Conservation (phyloP, 2,113 vertebrate genomes). For the Perca schrenkii region DNA sequence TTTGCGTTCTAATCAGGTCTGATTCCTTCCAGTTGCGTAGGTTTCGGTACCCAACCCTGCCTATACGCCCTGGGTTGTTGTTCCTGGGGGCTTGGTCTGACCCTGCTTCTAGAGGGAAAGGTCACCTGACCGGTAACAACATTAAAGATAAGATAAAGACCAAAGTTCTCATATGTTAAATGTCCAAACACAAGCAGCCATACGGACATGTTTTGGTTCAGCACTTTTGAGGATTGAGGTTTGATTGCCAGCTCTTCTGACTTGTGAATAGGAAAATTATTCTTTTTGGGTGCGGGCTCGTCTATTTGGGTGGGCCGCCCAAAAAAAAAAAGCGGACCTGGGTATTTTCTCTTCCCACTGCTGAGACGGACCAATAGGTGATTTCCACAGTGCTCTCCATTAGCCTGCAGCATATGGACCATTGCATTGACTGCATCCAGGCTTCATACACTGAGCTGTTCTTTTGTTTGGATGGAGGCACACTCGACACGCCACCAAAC, state of each 20-base stretch:
- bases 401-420: conserved; percentile 26
- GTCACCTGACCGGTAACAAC: too few species aligned
- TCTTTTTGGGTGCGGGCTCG: neutral
- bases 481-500: conserved; percentile 14
- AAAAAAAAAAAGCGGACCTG: neutral
- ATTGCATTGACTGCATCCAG: conserved; percentile 32
- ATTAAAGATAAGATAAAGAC: neutral
- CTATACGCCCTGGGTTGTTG: too few species aligned
- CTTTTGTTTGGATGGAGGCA: conserved; percentile 38
- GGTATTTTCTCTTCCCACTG: conserved; percentile 6
- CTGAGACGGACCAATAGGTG: conserved; percentile 13
- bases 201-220: neutral
- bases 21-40: too few species aligned
- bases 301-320: conserved; percentile 30
- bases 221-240: neutral
- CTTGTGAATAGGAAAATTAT: neutral
- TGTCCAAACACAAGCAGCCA: neutral
- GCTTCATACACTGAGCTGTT: conserved; percentile 16
- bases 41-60: too few species aligned
- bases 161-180: neutral
- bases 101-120: neutral
- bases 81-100: too few species aligned
- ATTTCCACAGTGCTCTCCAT: conserved; percentile 22
- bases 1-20: too few species aligned
- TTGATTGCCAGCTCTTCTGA: neutral